Evolutionary conservation across 2,797 vertebrate species (phyloP), one percentile per base, ranked within the genome.

Genomic region (Anas acuta): DNA sequence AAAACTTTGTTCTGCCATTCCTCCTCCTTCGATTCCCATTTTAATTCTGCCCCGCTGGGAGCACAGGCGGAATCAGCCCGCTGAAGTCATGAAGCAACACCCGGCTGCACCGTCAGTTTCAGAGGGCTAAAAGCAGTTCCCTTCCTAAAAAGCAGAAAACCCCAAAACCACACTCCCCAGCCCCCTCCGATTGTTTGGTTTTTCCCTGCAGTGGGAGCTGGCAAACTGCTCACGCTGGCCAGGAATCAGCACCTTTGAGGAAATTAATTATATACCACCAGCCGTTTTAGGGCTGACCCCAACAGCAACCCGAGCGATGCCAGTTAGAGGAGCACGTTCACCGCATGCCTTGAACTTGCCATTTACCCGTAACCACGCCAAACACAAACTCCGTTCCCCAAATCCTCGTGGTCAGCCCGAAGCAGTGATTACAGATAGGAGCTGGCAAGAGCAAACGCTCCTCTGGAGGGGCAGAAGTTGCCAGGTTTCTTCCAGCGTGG

Each of bases 321-420:
- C 5, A 32, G 14, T 49, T 45, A 37, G 13, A 84, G 45, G 32
- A 66, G 49, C 18, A 69, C 0, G 0, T n/a, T 81, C 3, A 2
- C 41, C 54, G 49, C 11, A 16, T 25, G 20, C 71, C 39, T 91
- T 66, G 41, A 62, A 80, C 56, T 7, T 54, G 37, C 3, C 51
- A 43, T 65, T 90, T 93, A 81, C 12, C 33, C 39, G 16, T 17
- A 89, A 79, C 57, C 71, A 60, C 0, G 0, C 12, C 58, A 66
- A 79, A 89, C n/a, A 60, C 32, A 82, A 70, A 45, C 13, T 11
- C 49, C 33, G 9, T 16, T 86, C 62, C 20, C 20, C 74, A 82
- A 90, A 89, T 20, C 65, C 33, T 37, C 8, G 6, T 5, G 49
- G 87, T 80, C 74, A 87, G 60, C 45, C 78, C 47, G 3, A 51